These are phyloP conservation scores for Ctenopoma kingsleyae DNA, from an alignment of 2,797 vertebrate genomes.

Conservation along the genomic window DNA sequence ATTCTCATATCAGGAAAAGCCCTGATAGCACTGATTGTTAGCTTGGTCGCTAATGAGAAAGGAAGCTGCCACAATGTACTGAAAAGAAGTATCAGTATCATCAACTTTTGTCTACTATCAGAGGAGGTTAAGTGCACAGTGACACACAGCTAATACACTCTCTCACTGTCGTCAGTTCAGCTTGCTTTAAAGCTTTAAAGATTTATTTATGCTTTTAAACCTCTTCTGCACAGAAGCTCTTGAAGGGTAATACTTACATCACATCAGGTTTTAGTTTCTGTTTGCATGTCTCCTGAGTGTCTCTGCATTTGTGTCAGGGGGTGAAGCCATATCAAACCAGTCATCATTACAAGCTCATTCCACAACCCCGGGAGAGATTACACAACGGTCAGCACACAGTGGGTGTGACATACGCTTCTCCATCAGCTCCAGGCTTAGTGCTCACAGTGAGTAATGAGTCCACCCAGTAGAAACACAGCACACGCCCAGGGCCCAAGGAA, in stretches of 20 bases:
- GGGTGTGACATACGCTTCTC: constrained; percentile 73
- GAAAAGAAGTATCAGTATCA: too few species aligned
- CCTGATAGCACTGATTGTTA: too few species aligned
- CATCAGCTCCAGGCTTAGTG: constrained; percentile 57
- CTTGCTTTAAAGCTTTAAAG: not conserved
- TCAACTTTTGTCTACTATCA: too few species aligned
- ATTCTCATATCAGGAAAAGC: too few species aligned
- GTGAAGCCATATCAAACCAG: constrained; percentile 74
- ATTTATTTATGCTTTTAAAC: constrained; percentile 3
- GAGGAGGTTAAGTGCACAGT: too few species aligned
- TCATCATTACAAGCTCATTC: constrained; percentile 79
- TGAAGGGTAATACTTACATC: constrained; percentile 55
- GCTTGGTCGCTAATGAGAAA: too few species aligned
- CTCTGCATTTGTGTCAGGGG: constrained; percentile 66
- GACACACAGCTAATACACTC: too few species aligned
- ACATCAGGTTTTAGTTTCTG: constrained; percentile 51
- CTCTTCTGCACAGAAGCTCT: constrained; percentile 50
- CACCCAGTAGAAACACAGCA: constrained; percentile 74
- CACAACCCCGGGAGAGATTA: constrained; percentile 78
- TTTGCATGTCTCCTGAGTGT: constrained; percentile 59
- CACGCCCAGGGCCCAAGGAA: constrained; percentile 75
- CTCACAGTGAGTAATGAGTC: constrained; percentile 78
- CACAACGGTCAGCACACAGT: constrained; percentile 69
- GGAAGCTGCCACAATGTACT: too few species aligned
- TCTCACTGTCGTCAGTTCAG: too few species aligned